Conservation (phyloP, 2,888 invertebrate genomes). For the Thecophora atra region DNA sequence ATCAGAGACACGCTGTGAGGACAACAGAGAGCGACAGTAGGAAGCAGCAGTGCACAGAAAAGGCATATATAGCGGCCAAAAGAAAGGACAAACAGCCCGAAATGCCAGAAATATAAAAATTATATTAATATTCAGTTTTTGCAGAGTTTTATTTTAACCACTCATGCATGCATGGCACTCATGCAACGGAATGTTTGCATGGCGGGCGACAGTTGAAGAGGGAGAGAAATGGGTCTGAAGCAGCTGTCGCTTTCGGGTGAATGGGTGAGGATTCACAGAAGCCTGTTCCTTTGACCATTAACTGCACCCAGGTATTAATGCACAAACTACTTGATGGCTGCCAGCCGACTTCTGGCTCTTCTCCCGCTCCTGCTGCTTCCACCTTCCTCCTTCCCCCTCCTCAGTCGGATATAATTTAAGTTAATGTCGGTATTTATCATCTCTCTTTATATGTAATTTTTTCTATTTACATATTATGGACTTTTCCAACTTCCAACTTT, state of each 20-base stretch:
- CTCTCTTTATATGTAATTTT: constrained; percentile 49
- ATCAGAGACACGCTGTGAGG: not conserved
- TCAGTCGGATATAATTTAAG: constrained; percentile 62
- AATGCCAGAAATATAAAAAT: constrained; percentile 52
- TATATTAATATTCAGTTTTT: constrained; percentile 58
- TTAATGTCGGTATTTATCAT: constrained; percentile 65
- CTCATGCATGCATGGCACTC: constrained; percentile 43
- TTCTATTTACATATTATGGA: constrained; percentile 28
- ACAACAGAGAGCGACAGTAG: not conserved
- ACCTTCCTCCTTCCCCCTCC: constrained; percentile 8
- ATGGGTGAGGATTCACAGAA: constrained; percentile 25
- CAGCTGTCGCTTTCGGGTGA: not conserved
- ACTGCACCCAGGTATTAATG: constrained; percentile 32
- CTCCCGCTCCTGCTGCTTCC: not conserved
- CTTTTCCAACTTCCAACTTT: constrained; percentile 20
- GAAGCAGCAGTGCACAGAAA: not conserved
- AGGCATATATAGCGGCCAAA: not conserved
- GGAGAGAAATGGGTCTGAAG: constrained; percentile 6
- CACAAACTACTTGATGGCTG: constrained; percentile 5
- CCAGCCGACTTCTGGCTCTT: not conserved
- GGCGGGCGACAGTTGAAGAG: not conserved
- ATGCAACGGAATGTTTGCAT: constrained; percentile 39
- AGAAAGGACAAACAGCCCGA: constrained; percentile 31
- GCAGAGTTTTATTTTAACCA: constrained; percentile 35
- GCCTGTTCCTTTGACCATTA: constrained; percentile 41